A percentile compares a stretch with the other conserved stretches of the same genome.
Evolutionary conservation across 2,113 vertebrate genomes (phyloP).

Genomic region (Stigmatopora nigra): DNA sequence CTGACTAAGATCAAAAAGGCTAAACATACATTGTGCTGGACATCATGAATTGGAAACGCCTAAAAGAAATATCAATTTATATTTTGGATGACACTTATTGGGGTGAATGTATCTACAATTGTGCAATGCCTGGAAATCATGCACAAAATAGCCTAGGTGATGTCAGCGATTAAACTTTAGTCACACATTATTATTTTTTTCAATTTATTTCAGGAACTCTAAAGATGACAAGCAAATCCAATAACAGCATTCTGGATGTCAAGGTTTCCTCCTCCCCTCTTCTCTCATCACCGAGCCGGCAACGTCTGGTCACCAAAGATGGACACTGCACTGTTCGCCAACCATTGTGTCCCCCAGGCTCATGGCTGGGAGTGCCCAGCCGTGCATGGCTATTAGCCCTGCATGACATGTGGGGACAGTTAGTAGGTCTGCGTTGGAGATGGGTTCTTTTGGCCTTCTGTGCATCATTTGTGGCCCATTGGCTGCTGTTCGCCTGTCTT

Average conservation of each 20-base stretch:
- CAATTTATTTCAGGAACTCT: conserved; percentile 20
- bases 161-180: background rate
- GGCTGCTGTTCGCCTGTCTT: conserved; percentile 92
- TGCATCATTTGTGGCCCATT: conserved; percentile 87
- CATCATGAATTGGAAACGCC: background rate
- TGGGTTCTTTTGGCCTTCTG: conserved; percentile 95
- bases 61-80: background rate
- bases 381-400: conserved; percentile 74
- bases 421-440: conserved; percentile 92
- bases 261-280: conserved; percentile 77
- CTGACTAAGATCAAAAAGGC: background rate
- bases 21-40: background rate
- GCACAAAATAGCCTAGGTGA: too few relatives aligned
- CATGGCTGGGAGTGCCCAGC: conserved; percentile 51
- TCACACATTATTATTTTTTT: background rate
- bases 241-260: conserved; percentile 58
- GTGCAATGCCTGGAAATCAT: too few relatives aligned
- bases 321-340: conserved; percentile 75
- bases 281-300: conserved; percentile 64
- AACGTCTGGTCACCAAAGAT: conserved; percentile 88
- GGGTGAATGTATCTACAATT: too few relatives aligned
- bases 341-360: conserved; percentile 34
- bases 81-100: too few relatives aligned
- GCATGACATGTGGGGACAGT: conserved; percentile 86
- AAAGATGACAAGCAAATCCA: conserved; percentile 62